Evolutionary conservation across 1,140 invertebrate species (phyloP), one percentile per base, ranked within the genome.

Genomic region (Helicorthomorpha holstii): DNA sequence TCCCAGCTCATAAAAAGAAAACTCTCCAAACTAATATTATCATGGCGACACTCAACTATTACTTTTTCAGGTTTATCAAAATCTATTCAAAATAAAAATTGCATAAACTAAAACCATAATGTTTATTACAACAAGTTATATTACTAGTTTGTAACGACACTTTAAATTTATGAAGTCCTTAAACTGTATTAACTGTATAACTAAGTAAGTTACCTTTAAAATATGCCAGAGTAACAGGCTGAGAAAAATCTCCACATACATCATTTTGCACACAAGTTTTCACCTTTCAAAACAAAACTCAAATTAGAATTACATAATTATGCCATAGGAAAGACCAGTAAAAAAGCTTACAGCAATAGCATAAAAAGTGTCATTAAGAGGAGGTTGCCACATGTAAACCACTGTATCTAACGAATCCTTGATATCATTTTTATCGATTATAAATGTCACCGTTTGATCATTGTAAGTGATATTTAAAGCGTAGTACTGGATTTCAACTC

Each of bases 1-100:
- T 72, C 70, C 85, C 85, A 89, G 1, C 74, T 72, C 7, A 84
- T 73, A 47, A 71, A 69, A 43, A 83, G 76, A 54, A 76, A 75
- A 63, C 75, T 76, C 16, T 68, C 76, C 2, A 71, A 69, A 53
- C 75, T 79, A 41, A 78, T 73, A 56, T 76, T 76, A 56, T 82
- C 75, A 58, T 74, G 75, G 54, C 70, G 69, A 62, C 84, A 88
- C 14, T 68, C 66, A 1, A 83, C 70, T 1, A 66, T 66, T 1
- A 84, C 68, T 66, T 79, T 79, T 61, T 67, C 73, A 10, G 74
- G 81, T 52, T 70, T 68, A 55, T 75, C 74, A 1, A 78, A 73
- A 19, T 66, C 70, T 71, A 7, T 7, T 34, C 48, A 52, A 68
- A 67, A 46, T 26, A 41, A 46, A 46, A 7, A 7, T 21, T 46